These are phyloP conservation scores for Drosophila kanapiae DNA, from an alignment of 1,140 invertebrate genomes.

Conservation along the genomic window DNA sequence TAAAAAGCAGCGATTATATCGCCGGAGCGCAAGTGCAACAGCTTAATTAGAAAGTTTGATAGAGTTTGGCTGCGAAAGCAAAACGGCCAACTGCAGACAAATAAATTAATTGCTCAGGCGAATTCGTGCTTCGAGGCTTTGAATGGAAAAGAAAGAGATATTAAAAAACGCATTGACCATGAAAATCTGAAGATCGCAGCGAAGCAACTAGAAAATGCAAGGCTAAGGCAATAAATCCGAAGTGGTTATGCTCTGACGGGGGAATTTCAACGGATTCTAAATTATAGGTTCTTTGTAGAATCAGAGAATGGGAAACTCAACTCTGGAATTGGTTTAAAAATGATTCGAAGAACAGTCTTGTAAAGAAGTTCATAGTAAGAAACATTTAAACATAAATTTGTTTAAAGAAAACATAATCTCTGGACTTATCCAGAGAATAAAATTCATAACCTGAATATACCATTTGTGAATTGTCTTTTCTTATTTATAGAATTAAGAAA, in stretches of 20 bases:
- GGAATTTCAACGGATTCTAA: neutral
- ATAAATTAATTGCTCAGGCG: conserved; percentile 77
- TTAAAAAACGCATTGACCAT: conserved; percentile 70
- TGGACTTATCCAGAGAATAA: neutral
- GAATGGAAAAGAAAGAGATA: conserved; percentile 74
- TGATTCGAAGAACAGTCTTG: neutral
- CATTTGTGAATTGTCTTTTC: too few species aligned
- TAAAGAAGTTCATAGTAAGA: too few species aligned
- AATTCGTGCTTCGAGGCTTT: conserved; percentile 63
- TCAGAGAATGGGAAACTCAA: neutral
- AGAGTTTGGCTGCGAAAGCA: conserved; percentile 68
- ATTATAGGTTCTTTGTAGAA: neutral
- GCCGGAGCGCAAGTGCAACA: conserved; percentile 44
- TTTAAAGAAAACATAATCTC: neutral
- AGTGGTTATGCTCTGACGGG: conserved; percentile 28
- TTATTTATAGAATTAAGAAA: neutral
- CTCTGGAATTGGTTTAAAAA: neutral
- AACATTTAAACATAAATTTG: too few species aligned
- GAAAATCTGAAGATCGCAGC: conserved; percentile 58
- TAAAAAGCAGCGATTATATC: conserved; percentile 72
- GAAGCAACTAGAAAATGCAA: conserved; percentile 20
- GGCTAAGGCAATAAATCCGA: conserved; percentile 24
- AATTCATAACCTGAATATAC: too few species aligned
- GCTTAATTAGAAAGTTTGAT: conserved; percentile 80
- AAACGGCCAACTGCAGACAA: conserved; percentile 50